phyloP scores from a whole-genome alignment of 2,888 invertebrate genomes.

The Agonopterix alstromeriana region DNA sequence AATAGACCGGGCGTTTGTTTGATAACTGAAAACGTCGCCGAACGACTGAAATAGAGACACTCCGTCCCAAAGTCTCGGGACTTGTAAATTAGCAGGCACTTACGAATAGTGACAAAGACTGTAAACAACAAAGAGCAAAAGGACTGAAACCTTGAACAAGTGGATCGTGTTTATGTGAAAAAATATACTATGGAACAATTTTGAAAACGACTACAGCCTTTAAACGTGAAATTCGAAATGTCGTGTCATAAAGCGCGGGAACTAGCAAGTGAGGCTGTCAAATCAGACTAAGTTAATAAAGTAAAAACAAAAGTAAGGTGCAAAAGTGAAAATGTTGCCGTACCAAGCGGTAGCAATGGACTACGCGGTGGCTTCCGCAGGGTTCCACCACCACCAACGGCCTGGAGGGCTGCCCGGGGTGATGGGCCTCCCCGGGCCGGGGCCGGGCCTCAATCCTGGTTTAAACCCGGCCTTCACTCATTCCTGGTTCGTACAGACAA shows the following conservation, averaged over 20 bases:
- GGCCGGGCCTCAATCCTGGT: slow-evolving; percentile 67
- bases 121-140: neutral
- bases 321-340: slow-evolving; percentile 82
- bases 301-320: slow-evolving; percentile 18
- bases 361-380: slow-evolving; percentile 80
- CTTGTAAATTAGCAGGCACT: slow-evolving; percentile 20
- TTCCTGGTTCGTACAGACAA: slow-evolving; percentile 94
- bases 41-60: slow-evolving; percentile 20
- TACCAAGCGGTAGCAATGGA: slow-evolving; percentile 94
- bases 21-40: slow-evolving; percentile 55
- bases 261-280: slow-evolving; percentile 28
- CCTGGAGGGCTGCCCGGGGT: slow-evolving; percentile 71
- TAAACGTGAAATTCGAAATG: slow-evolving; percentile 29
- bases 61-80: slow-evolving; percentile 13
- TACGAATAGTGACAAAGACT: neutral
- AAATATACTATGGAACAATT: slow-evolving; percentile 28
- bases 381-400: slow-evolving; percentile 72
- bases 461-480: slow-evolving; percentile 89
- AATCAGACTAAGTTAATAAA: slow-evolving; percentile 25
- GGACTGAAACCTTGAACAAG: neutral
- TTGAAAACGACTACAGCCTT: slow-evolving; percentile 11
- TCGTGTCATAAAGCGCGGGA: slow-evolving; percentile 35
- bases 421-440: slow-evolving; percentile 75
- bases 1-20: slow-evolving; percentile 63
- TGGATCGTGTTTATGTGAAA: slow-evolving; percentile 5